Evolutionary conservation across 1,140 invertebrate species (phyloP).

Genomic region (Dreissena rostriformis): DNA sequence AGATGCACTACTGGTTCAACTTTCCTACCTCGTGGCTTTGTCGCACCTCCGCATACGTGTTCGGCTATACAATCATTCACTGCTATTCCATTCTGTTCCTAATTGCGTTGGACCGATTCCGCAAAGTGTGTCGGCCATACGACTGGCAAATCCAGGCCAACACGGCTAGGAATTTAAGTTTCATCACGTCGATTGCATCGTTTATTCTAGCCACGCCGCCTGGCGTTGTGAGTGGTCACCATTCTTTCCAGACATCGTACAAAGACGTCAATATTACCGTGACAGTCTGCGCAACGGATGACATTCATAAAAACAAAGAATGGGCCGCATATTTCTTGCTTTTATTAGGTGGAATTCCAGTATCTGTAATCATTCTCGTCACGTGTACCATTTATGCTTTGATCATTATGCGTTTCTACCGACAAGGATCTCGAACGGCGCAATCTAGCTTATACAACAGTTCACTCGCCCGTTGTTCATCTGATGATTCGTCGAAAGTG

Average conservation of each 20-base stretch:
- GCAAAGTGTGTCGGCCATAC: conserved; percentile 49
- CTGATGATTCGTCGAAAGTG: background rate
- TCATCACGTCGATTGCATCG: conserved; percentile 22
- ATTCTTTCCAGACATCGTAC: conserved; percentile 46
- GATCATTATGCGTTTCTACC: conserved; percentile 37
- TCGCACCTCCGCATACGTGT: conserved; percentile 42
- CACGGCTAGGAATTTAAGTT: conserved; percentile 35
- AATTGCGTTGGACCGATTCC: conserved; percentile 45
- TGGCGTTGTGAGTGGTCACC: conserved; percentile 48
- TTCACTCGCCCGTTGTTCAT: background rate
- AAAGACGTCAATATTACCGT: conserved; percentile 45
- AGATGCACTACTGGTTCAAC: conserved; percentile 54
- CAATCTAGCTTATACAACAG: conserved; percentile 16
- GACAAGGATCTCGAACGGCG: background rate
- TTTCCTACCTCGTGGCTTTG: conserved; percentile 54
- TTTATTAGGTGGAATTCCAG: conserved; percentile 45
- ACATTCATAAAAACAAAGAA: conserved; percentile 35
- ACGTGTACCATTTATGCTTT: conserved; percentile 40
- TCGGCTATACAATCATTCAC: conserved; percentile 46
- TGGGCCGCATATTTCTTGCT: conserved; percentile 45
- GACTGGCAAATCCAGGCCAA: conserved; percentile 50
- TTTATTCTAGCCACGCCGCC: conserved; percentile 38
- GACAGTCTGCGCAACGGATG: conserved; percentile 47
- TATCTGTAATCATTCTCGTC: conserved; percentile 37
- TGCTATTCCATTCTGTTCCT: conserved; percentile 37